Percentiles rank a stretch among this genome's conserved stretches.
These are phyloP conservation scores for Plecotus auritus DNA, from an alignment of 2,113 vertebrate species.

Conservation along the genomic window DNA sequence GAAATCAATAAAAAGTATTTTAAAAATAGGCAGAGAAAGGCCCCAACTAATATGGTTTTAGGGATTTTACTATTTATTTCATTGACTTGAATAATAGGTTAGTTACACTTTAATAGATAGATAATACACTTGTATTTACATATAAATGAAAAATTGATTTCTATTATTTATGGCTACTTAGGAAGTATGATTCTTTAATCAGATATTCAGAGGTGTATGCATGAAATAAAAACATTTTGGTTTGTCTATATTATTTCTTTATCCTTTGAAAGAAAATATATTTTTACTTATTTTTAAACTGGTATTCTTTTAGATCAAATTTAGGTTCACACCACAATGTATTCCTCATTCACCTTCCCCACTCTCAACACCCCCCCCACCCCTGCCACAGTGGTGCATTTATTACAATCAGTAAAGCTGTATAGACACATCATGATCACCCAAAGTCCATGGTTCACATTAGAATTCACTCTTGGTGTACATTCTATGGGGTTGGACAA, in stretches of 20 bases:
- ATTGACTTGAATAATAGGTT: background rate
- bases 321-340: too few species aligned
- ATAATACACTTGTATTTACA: background rate
- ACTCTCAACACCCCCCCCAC: too few species aligned
- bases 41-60: background rate
- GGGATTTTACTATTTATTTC: background rate
- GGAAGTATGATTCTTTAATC: background rate
- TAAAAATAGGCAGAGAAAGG: background rate
- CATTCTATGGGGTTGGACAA: too few species aligned
- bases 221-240: background rate
- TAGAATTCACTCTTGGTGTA: too few species aligned
- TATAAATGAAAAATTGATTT: constrained; percentile 2
- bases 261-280: background rate
- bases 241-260: background rate
- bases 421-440: too few species aligned
- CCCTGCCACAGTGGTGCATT: too few species aligned
- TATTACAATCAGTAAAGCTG: too few species aligned
- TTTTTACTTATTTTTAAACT: background rate
- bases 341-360: too few species aligned
- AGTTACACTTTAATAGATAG: background rate
- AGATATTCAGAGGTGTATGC: background rate
- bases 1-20: too few species aligned
- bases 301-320: too few species aligned
- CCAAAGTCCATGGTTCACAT: too few species aligned
- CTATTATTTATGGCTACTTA: background rate